These are phyloP conservation scores for Rhinella marina DNA, from an alignment of 2,797 vertebrate species.

Conservation along the genomic window DNA sequence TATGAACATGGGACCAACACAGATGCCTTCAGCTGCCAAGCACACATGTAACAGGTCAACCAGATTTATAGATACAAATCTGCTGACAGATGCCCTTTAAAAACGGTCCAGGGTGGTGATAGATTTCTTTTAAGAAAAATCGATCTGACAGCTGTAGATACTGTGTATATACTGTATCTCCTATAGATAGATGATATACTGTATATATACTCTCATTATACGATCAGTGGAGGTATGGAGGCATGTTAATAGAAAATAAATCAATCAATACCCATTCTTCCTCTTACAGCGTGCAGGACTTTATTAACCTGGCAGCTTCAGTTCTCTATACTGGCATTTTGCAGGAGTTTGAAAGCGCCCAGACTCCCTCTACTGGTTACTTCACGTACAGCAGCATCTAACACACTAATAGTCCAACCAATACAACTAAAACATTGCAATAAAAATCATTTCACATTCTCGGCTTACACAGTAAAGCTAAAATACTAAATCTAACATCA, in stretches of 20 bases:
- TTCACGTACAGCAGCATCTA: slow-evolving; percentile 56
- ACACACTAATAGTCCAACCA: not conserved
- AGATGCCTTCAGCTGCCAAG: too few species aligned
- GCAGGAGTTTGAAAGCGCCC: slow-evolving; percentile 75
- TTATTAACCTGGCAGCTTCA: not conserved
- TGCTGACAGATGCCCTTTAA: too few species aligned
- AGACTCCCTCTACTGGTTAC: slow-evolving; percentile 83
- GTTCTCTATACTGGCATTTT: not conserved
- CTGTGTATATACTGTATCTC: not conserved
- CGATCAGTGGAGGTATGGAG: not conserved
- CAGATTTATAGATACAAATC: too few species aligned
- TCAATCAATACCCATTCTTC: not conserved
- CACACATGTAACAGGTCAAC: too few species aligned
- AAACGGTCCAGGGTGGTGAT: too few species aligned
- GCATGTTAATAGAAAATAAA: not conserved
- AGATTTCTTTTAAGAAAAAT: too few species aligned
- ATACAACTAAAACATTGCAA: not conserved
- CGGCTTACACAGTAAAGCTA: not conserved
- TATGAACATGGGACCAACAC: too few species aligned
- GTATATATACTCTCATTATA: not conserved
- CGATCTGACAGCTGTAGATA: too few species aligned
- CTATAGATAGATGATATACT: not conserved
- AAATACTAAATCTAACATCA: not conserved
- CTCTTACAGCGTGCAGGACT: not conserved
- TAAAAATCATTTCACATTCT: not conserved